Conservation (phyloP, 2,888 invertebrate species). For the Laspeyria flexula region DNA sequence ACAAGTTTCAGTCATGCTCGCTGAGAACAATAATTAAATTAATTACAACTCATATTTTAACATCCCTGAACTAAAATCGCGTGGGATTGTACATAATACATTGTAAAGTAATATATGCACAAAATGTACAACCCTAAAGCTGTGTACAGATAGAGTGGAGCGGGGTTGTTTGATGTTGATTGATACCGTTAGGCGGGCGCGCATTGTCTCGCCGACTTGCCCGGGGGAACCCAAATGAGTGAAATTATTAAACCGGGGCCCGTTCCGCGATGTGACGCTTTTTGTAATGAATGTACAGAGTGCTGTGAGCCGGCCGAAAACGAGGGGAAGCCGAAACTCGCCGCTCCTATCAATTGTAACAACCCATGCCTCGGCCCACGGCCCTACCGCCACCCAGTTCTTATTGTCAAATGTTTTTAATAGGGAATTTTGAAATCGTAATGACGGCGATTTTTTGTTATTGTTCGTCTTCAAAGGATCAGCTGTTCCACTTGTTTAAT, state of each 20-base stretch:
- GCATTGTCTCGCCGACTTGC: constrained; percentile 76
- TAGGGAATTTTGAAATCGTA: constrained; percentile 53
- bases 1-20: neutral
- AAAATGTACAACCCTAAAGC: constrained; percentile 66
- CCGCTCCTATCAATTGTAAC: constrained; percentile 63
- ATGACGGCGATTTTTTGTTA: constrained; percentile 45
- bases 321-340: constrained; percentile 42
- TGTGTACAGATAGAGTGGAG: constrained; percentile 55
- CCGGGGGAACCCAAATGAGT: constrained; percentile 81
- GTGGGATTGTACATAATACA: constrained; percentile 27
- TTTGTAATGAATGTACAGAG: constrained; percentile 80
- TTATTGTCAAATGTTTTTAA: constrained; percentile 61
- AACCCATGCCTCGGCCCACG: constrained; percentile 47
- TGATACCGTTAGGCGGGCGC: constrained; percentile 83
- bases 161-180: constrained; percentile 85
- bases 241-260: constrained; percentile 82
- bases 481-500: constrained; percentile 47
- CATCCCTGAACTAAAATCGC: constrained; percentile 10
- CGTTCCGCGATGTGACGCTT: constrained; percentile 79
- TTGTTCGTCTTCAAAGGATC: constrained; percentile 44
- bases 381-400: constrained; percentile 52
- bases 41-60: too few species aligned
- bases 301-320: constrained; percentile 36
- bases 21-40: too few species aligned
- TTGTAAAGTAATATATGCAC: constrained; percentile 41